phyloP scores from a whole-genome alignment of 2,113 vertebrate genomes.

The Myrmecophaga tridactyla region DNA sequence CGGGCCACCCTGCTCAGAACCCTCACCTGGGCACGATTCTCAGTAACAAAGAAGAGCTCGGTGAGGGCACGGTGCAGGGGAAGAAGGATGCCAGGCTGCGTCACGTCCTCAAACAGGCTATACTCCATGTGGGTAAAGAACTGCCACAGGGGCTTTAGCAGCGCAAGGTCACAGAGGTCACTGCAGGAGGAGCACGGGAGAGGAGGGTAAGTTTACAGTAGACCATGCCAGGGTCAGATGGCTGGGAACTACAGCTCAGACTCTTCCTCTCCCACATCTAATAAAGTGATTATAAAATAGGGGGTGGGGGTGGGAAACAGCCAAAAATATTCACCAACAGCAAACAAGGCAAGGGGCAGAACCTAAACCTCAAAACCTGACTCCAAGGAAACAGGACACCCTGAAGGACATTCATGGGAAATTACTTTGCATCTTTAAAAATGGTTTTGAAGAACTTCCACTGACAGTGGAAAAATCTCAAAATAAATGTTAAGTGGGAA shows the following conservation, averaged over 20 bases:
- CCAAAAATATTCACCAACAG: neutral
- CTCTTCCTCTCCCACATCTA: neutral
- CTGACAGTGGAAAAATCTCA: neutral
- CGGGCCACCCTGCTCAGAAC: neutral
- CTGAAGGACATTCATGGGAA: neutral
- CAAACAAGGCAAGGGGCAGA: neutral
- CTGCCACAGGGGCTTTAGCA: slow-evolving; percentile 95
- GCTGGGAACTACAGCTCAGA: neutral
- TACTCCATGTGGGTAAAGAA: slow-evolving; percentile 95
- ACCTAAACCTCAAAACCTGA: neutral
- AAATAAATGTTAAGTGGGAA: neutral
- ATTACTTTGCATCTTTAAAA: neutral
- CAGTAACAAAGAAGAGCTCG: slow-evolving; percentile 95
- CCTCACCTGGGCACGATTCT: slow-evolving; percentile 92
- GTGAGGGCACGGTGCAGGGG: slow-evolving; percentile 96
- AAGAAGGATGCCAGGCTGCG: slow-evolving; percentile 90
- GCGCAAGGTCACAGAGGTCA: slow-evolving; percentile 89
- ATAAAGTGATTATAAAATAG: neutral
- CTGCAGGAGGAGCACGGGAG: slow-evolving; percentile 77
- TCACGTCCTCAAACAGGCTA: slow-evolving; percentile 86
- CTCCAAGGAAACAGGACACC: neutral
- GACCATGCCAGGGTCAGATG: fast-evolving
- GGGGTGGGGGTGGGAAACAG: neutral
- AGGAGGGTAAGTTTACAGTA: neutral
- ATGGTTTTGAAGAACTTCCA: neutral